Base-by-base conservation (phyloP, 2,113 vertebrate species). In the Embiotoca jacksoni region DNA sequence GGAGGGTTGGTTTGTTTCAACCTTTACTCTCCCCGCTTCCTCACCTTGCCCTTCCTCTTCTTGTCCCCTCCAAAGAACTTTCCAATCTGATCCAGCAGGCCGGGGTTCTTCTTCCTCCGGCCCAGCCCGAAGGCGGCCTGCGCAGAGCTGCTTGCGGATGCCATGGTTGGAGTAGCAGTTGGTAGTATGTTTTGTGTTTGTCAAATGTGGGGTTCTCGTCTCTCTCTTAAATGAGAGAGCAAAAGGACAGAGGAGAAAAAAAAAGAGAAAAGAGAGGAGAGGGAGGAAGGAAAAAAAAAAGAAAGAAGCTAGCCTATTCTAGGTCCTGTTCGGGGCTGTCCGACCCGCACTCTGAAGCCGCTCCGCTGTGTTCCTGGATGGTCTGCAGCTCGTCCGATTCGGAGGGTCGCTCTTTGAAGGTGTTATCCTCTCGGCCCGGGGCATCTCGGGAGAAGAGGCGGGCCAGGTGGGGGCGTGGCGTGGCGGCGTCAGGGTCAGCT, bases 361-460 rank as follows among this genome's bases (percentile, higher is more conserved):
- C 91, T 93, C 94, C 93, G 86, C 94, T 94, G 96, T 98, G 96
- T 86, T 99, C 98, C 69, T 94, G 95, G 94, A 99, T 99, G 96
- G 97, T 98, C 96, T 99, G 97, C 81, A 99, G 96, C 95, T 99
- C 98, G 86, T 99, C 98, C 69, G 98, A 99, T 94, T 99, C 97
- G 0, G 97, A 99, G 91, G 98, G 96, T 94, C 98, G 96, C 82
- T 99, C 97, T 98, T 99, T 99, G 98, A 99, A 99, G 97, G 98
- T 99, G 97, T 99, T 99, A 96, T 99, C 98, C 92, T 99, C 96
- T 77, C 98, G 95, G 49, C 97, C 97, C 79, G 98, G 98, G 87
- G 98, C 98, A 96, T 99, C 98, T 95, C 98, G 97, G 96, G 98
- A 99, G 95, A 99, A 99, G 94, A 99, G 98, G 97, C 98, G 98